Evolutionary conservation across 2,797 vertebrate genomes (phyloP), one percentile per base, ranked within the genome.

Genomic region (Babyrousa celebensis): DNA sequence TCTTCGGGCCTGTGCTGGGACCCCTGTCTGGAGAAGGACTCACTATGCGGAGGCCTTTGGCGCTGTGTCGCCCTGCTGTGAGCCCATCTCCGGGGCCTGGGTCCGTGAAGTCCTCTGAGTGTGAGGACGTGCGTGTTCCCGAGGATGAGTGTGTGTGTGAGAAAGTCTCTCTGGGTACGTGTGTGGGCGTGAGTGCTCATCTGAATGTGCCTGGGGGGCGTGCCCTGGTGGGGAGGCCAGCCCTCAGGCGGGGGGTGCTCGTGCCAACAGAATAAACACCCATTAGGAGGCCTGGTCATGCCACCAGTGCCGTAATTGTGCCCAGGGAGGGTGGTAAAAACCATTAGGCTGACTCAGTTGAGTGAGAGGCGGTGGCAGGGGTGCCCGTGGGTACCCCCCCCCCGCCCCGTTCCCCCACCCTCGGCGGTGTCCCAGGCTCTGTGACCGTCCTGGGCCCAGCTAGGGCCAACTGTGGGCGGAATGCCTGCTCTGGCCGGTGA

Each of bases 181-280:
- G 87, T 89, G 97, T 95, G 95, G 89, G 93, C 89, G 94, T 92
- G 91, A 85, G 36, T 90, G 82, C 96, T 94, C 52, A 58, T 68
- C 83, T 95, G 96, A 82, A 89, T 91, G 95, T 97, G 92, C 91
- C 94, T 0, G 2, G 89, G 96, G 84, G 92, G 82, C 0, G 92
- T 96, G 93, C 27, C 94, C 96, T 63, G 79, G 77, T 94, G 95
- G 91, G 92, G 95, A 96, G 96, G 95, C 96, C 85, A 91, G 93
- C 93, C 96, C 96, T 96, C 82, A 84, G 96, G 97, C 70, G 4
- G 89, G 92, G 93, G 87, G 89, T 91, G 94, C 98, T 97, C 65
- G 84, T 97, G 97, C 93, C 88, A 97, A 98, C 98, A 97, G 98
- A 98, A 97, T 96, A 98, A 97, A 98, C 97, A 98, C 98, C 96